Base-by-base conservation (phyloP, 1,140 invertebrate species). In the Leptopilina clavipes region DNA sequence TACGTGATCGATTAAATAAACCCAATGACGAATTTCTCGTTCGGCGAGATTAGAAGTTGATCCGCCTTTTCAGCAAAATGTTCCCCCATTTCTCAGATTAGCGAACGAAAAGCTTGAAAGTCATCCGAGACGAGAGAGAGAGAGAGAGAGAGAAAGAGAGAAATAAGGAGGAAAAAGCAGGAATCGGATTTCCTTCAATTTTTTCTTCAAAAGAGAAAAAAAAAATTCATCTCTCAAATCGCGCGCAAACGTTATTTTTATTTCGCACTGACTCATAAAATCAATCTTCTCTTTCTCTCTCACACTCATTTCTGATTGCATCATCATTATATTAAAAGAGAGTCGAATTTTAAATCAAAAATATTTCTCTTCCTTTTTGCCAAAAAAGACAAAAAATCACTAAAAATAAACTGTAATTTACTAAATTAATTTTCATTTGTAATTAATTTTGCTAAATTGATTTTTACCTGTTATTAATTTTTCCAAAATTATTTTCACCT, bases 61-160 rank as follows among this genome's bases (percentile, higher is more conserved):
- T 83, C 73, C 48, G 59, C 37, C 71, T 76, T 82, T 79, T 80
- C 70, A 75, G 14, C 56, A 65, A 65, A n/a, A 65, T 65, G 56
- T 22, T 65, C 71, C 74, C 25, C 77, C 77, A 83, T 84, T 85
- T 84, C 78, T 79, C 74, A 73, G 81, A 83, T 85, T 84, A 83
- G 79, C 76, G 22, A 31, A 17, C 71, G 77, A 25, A 25, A 65
- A 25, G 52, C 22, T 43, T 31, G 56, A 44, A 40, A 75, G 48
- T 70, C 1, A n/a, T 31, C 18, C 43, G 59, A n/a, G 56, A 31
- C n/a, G 59, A 56, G 17, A 56, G 14, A 19, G 12, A 45, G 43
- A 70, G 48, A 48, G n/a, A 31, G 59, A 75, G 70, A 25, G 56
- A 12, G 19, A 25, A 0, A 31, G 10, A 14, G 56, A 14, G 22